Percentiles rank a stretch among this genome's conserved stretches.
phyloP scores from a whole-genome alignment of 2,113 vertebrate species.

The Ophthalmolycus amberensis region DNA sequence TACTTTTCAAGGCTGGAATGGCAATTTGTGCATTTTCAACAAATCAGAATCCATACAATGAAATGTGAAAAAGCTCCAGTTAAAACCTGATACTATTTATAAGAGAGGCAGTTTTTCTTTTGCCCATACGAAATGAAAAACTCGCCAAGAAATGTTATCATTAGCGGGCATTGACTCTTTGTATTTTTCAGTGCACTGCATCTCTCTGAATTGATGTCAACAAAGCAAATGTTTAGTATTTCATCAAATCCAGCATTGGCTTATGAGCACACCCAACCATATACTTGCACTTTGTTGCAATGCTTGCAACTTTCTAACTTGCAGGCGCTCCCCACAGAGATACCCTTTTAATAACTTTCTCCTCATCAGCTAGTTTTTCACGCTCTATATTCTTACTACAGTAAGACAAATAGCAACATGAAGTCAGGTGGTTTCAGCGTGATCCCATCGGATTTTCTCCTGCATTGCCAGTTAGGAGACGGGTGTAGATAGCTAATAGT shows the following conservation, averaged over 20 bases:
- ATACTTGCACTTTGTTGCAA: conserved; percentile 61
- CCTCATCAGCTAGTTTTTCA: conserved; percentile 74
- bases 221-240: conserved; percentile 55
- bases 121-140: neutral
- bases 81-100: neutral
- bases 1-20: neutral
- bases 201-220: conserved; percentile 49
- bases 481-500: conserved; percentile 75
- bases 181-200: neutral
- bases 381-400: conserved; percentile 28
- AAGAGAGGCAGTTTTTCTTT: neutral
- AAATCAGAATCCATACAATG: neutral
- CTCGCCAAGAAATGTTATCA: conserved; percentile 37
- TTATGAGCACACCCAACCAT: conserved; percentile 37
- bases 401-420: neutral
- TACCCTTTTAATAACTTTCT: conserved; percentile 69
- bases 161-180: conserved; percentile 50
- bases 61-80: neutral
- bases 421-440: conserved; percentile 56
- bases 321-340: conserved; percentile 57
- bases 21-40: neutral
- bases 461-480: conserved; percentile 62
- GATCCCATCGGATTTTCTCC: conserved; percentile 61
- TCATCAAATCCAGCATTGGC: conserved; percentile 64
- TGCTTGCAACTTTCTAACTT: conserved; percentile 66